Evolutionary conservation across 2,888 invertebrate genomes (phyloP).

Genomic region (Parnassius mnemosyne): DNA sequence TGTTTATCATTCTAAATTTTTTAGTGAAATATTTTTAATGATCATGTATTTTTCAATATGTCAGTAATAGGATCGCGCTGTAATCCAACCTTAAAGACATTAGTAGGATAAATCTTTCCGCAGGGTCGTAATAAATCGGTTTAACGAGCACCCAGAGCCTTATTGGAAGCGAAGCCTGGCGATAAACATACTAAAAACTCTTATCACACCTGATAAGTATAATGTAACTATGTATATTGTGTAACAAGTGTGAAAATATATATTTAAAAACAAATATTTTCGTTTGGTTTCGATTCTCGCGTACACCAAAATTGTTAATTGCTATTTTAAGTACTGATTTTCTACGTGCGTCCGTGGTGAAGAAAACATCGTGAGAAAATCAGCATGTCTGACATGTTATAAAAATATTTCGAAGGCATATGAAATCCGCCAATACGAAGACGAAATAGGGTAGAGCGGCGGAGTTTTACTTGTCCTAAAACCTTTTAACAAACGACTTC

Average conservation of each 20-base stretch:
- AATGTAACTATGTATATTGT: neutral
- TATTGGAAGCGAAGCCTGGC: neutral
- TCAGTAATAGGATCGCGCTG: too few species aligned
- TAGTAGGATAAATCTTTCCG: slow-evolving; percentile 3
- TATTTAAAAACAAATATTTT: neutral
- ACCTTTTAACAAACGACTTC: too few species aligned
- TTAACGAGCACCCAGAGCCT: slow-evolving; percentile 9
- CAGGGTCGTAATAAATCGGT: slow-evolving; percentile 2
- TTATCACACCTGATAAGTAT: neutral
- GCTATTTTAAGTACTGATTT: too few species aligned
- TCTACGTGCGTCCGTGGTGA: neutral
- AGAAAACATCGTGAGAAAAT: neutral
- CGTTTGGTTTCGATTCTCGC: too few species aligned
- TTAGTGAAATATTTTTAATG: too few species aligned
- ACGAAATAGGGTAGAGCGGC: too few species aligned
- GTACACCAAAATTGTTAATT: too few species aligned
- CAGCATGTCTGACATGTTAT: neutral
- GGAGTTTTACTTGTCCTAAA: too few species aligned
- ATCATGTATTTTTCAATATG: too few species aligned
- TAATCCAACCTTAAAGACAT: neutral
- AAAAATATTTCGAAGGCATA: too few species aligned
- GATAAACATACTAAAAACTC: slow-evolving; percentile 8
- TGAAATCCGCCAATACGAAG: too few species aligned
- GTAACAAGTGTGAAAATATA: slow-evolving; percentile 1
- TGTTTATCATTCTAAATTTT: too few species aligned